Percentiles rank a stretch among this genome's conserved stretches.
Evolutionary conservation across 2,113 vertebrate genomes (phyloP).

Genomic region (Amblyornis subalaris): DNA sequence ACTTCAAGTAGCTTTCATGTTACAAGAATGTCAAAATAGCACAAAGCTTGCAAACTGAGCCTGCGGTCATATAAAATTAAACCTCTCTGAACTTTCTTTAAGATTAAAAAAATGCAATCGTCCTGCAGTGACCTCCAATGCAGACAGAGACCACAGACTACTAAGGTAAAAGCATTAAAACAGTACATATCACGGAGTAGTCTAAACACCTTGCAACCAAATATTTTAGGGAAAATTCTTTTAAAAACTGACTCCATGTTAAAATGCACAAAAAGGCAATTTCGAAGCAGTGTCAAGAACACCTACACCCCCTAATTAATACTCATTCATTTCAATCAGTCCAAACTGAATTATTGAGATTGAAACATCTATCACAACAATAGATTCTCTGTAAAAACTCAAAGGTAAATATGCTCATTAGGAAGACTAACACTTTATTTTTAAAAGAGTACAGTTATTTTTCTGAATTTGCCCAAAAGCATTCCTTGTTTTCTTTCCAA

Average conservation of each 20-base stretch:
- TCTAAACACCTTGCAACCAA: neutral
- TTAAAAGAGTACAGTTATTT: neutral
- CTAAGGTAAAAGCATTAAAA: neutral
- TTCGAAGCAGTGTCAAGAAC: neutral
- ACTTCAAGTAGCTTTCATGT: neutral
- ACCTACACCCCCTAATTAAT: neutral
- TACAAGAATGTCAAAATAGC: neutral
- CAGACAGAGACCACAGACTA: neutral
- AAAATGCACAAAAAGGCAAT: neutral
- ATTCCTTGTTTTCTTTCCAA: conserved; percentile 32
- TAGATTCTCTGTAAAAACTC: neutral
- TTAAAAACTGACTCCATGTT: neutral
- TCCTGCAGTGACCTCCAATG: neutral
- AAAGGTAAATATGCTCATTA: neutral
- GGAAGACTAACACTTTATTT: neutral
- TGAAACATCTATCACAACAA: neutral
- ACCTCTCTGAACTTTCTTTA: neutral
- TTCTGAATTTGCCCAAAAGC: conserved; percentile 6
- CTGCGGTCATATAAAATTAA: neutral
- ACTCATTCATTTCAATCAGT: neutral
- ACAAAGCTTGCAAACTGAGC: neutral
- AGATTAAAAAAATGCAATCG: neutral
- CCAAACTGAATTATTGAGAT: neutral
- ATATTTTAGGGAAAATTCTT: neutral
- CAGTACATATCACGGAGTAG: neutral